Conservation (phyloP, 2,888 invertebrate genomes). For the Agrochola circellaris region DNA sequence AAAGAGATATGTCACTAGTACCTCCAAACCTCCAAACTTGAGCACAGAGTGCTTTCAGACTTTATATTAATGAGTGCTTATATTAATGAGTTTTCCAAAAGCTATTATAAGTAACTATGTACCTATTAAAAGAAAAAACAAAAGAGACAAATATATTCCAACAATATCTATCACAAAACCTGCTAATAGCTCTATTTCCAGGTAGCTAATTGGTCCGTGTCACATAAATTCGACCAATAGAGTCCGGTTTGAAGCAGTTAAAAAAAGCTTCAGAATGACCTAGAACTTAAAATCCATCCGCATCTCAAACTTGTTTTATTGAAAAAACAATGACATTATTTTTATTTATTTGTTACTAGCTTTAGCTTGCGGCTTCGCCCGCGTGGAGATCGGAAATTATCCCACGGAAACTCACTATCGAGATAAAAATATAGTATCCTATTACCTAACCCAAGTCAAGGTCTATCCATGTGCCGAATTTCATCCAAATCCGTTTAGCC, state of each 20-base stretch:
- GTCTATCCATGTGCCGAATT: no score
- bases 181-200: not conserved
- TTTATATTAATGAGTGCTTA: no score
- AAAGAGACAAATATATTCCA: no score
- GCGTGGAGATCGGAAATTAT: no score
- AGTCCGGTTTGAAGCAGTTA: not conserved
- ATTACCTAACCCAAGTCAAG: no score
- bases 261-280: not conserved
- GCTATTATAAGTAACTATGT: no score
- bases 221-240: slow-evolving; percentile 16
- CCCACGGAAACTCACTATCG: no score
- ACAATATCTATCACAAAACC: not conserved
- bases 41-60: not conserved
- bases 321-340: not conserved
- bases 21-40: not conserved
- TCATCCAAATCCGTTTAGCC: no score
- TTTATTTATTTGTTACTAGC: not conserved
- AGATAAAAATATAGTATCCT: no score
- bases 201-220: not conserved
- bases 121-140: no score
- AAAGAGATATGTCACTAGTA: not conserved
- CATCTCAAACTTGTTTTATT: not conserved
- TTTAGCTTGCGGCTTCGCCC: no score
- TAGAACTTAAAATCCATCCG: slow-evolving; percentile 2
- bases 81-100: no score